phyloP scores from a whole-genome alignment of 2,113 vertebrate species.

The Actinemys pallida region DNA sequence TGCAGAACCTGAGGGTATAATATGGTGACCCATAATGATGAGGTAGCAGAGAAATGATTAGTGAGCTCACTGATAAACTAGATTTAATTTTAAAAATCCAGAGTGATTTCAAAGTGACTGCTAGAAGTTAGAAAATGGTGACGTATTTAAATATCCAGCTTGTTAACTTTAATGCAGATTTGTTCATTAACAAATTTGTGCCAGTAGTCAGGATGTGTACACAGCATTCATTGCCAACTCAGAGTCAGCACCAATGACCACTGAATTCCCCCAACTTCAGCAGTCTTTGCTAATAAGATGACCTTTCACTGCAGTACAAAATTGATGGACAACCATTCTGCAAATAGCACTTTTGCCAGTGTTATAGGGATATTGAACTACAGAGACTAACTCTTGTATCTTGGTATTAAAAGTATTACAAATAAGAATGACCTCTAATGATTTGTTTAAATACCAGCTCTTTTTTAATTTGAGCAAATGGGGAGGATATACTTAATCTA shows the following conservation, averaged over 20 bases:
- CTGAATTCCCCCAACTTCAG: neutral
- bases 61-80: neutral
- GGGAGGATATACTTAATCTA: neutral
- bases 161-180: neutral
- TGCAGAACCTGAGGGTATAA: neutral
- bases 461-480: slow-evolving; percentile 7
- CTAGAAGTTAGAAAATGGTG: neutral
- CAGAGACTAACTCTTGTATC: neutral
- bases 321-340: neutral
- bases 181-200: slow-evolving; percentile 9
- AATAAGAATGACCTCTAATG: neutral
- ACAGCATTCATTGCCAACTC: neutral
- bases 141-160: neutral
- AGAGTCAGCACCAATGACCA: neutral
- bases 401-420: neutral
- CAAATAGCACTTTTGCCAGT: neutral
- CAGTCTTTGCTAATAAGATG: neutral
- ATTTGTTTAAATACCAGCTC: neutral
- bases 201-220: neutral
- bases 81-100: neutral
- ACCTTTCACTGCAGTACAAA: neutral
- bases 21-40: neutral
- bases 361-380: neutral
- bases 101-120: neutral
- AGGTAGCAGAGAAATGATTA: neutral